Evolutionary conservation across 2,888 invertebrate genomes (phyloP).

Genomic region (Carterocephalus palaemon): DNA sequence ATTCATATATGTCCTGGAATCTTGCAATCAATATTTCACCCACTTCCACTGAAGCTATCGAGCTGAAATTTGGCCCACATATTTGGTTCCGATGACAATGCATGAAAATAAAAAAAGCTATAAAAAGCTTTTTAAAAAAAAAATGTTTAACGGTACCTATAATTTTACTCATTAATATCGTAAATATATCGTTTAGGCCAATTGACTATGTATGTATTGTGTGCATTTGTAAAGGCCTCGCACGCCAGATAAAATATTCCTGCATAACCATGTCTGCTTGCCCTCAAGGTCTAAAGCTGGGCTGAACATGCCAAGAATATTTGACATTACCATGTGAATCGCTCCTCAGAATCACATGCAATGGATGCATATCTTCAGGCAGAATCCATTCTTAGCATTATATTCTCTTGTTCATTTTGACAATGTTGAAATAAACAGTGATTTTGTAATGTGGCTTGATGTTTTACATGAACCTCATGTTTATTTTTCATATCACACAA

Average conservation of each 20-base stretch:
- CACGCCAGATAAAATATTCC: constrained; percentile 4
- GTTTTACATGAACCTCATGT: not conserved
- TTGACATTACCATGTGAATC: constrained; percentile 58
- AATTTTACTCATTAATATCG: not conserved
- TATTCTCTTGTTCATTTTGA: constrained; percentile 29
- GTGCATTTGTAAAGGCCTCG: not conserved
- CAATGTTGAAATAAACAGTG: constrained; percentile 25
- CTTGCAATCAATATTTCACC: no score
- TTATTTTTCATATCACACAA: constrained; percentile 3
- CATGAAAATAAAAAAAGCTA: no score
- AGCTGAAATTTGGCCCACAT: no score
- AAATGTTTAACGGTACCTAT: no score
- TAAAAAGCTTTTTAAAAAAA: no score
- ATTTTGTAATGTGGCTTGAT: constrained; percentile 2
- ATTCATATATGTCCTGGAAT: no score
- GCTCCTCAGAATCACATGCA: constrained; percentile 40
- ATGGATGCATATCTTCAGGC: constrained; percentile 50
- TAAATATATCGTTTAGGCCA: not conserved
- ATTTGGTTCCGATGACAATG: no score
- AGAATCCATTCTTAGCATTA: constrained; percentile 35
- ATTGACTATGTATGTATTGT: not conserved
- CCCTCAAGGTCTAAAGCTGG: constrained; percentile 10
- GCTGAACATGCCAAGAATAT: constrained; percentile 40
- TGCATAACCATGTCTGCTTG: not conserved
- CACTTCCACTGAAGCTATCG: no score